phyloP scores from a whole-genome alignment of 1,140 invertebrate genomes.

The Euwallacea similis region DNA sequence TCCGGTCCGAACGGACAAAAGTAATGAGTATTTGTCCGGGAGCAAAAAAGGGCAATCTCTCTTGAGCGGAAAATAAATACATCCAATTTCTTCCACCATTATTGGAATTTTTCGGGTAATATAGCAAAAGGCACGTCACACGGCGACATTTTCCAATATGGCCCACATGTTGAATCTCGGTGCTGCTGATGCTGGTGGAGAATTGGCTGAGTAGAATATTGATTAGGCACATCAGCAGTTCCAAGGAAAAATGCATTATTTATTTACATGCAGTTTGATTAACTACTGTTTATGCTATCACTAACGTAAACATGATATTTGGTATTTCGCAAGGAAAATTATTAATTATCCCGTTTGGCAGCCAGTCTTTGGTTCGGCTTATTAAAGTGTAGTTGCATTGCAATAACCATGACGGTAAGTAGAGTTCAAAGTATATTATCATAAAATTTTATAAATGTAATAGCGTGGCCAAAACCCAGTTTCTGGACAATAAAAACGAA shows the following conservation, averaged over 20 bases:
- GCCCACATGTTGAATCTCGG: conserved; percentile 37
- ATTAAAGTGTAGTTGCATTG: no score
- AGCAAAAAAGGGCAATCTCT: conserved; percentile 30
- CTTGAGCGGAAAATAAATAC: conserved; percentile 32
- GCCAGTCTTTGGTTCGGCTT: no score
- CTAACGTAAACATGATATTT: no score
- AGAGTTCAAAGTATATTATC: no score
- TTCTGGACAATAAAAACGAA: not conserved
- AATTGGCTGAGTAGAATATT: conserved; percentile 29
- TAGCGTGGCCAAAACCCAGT: not conserved
- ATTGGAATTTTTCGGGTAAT: conserved; percentile 41
- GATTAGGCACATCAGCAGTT: conserved; percentile 3
- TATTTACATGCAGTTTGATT: conserved; percentile 1
- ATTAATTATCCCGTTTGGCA: no score
- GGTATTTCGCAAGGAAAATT: no score
- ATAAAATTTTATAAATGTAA: not conserved
- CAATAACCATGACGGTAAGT: no score
- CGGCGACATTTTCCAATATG: conserved; percentile 34
- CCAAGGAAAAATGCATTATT: not conserved
- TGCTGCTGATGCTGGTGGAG: not conserved
- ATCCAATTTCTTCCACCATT: conserved; percentile 35
- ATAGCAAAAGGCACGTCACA: conserved; percentile 33
- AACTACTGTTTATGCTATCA: not conserved
- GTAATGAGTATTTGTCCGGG: conserved; percentile 26
- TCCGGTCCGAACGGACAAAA: no score